Base-by-base conservation (phyloP, 2,113 vertebrate species). In the Edolisoma coerulescens region DNA sequence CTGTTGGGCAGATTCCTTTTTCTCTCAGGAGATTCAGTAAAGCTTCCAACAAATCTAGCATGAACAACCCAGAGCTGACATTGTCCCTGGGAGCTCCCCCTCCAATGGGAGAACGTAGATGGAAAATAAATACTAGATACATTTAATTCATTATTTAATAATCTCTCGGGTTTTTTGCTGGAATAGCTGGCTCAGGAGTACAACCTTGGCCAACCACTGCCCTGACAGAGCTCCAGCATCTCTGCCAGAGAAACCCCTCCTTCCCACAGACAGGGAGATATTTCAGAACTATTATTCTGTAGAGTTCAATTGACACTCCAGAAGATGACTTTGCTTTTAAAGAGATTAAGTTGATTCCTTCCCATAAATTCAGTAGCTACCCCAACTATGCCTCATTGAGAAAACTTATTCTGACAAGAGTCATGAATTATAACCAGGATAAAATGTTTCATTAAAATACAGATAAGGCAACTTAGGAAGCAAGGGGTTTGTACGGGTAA, bases 371-470 rank as follows among this genome's bases (percentile, higher is more conserved):
- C 93, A 90, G 57, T 73, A 78, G 81, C 50, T 47, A 83, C 80
- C 87, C 73, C 89, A 91, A 50, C 68, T 73, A 69, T 63, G 33
- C 77, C 65, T 85, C 67, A 77, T 27, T 83, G 73, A 93, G 85
- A 95, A 95, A 94, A 77, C 59, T 86, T 92, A 68, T 17, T 23
- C 90, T 76, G 86, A 77, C 80, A 94, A 76, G 56, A 78, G 33
- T 26, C 9, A 50, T 54, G 60, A 95, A 67, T 96, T 96, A 94
- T 68, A 95, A 67, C 50, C 81, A 79, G 61, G 83, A 87, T 91
- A 86, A 97, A 95, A 76, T 69, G 39, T 91, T 96, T 94, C 83
- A 91, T 85, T 97, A 92, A 96, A 97, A 97, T 92, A 92, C 56
- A 80, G 84, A 95, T 52, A 95, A 50, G 45, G 39, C 70, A 93